phyloP scores from a whole-genome alignment of 1,140 invertebrate species.

The Aethina tumida region DNA sequence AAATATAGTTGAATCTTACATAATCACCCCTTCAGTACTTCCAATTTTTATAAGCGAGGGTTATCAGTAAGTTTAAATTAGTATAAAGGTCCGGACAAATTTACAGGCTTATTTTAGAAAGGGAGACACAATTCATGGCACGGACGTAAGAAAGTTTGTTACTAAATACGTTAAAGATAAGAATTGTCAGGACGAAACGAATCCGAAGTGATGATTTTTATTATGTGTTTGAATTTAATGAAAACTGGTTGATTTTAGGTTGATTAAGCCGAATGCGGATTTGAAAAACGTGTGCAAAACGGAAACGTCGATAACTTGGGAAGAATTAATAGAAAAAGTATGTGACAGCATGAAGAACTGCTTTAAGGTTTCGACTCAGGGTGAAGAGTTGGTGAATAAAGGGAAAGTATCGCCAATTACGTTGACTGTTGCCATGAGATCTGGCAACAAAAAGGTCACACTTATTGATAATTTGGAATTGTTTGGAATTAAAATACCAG shows the following conservation, averaged over 20 bases:
- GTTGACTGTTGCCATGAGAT: slow-evolving; percentile 65
- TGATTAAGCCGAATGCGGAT: slow-evolving; percentile 45
- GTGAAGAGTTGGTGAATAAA: slow-evolving; percentile 51
- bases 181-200: slow-evolving; percentile 47
- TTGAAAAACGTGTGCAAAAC: slow-evolving; percentile 33
- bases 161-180: slow-evolving; percentile 69
- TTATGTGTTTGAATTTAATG: slow-evolving; percentile 1
- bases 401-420: slow-evolving; percentile 71
- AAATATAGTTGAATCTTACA: slow-evolving; percentile 55
- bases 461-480: slow-evolving; percentile 77
- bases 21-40: slow-evolving; percentile 55
- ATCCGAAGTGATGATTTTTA: slow-evolving; percentile 28
- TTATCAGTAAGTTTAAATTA: slow-evolving; percentile 37
- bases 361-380: slow-evolving; percentile 54
- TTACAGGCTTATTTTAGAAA: slow-evolving; percentile 52
- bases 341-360: slow-evolving; percentile 64
- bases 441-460: slow-evolving; percentile 87
- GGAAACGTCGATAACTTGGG: slow-evolving; percentile 49
- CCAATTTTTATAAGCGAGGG: slow-evolving; percentile 51
- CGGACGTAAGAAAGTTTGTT: slow-evolving; percentile 59
- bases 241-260: slow-evolving; percentile 15
- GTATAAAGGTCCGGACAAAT: background rate
- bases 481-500: slow-evolving; percentile 69
- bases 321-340: slow-evolving; percentile 60
- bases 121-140: slow-evolving; percentile 55